Base-by-base conservation (phyloP, 2,797 vertebrate genomes). In the Malacoraja senta region DNA sequence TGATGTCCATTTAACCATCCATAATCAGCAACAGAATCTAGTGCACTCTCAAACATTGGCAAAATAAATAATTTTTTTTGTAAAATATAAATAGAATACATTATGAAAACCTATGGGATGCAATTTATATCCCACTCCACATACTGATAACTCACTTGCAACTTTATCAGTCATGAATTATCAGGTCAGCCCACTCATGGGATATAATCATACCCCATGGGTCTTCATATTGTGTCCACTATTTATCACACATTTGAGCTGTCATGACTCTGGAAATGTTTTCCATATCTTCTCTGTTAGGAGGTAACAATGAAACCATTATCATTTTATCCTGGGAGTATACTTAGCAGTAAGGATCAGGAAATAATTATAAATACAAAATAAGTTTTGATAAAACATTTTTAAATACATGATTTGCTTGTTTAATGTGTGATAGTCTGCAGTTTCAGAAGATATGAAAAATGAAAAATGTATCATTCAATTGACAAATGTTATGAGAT, bases 191-290 rank as follows among this genome's bases (percentile, higher is more conserved):
- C 90, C 90, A 92, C 90, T 92, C 38, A 71, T 92, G 90, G 90
- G 71, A 74, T 92, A 92, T 72, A 76, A 92, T 92, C 90, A 74
- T 53, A 92, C 44, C 90, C 71, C 90, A 92, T 76, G 72, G 90
- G 90, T 92, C 71, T 92, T 92, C 90, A 72, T 92, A 92, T 44
- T 92, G 71, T 92, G 72, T 92, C 72, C 90, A 92, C 65, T 92
- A 92, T 76, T 92, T 92, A 92, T 92, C 90, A 92, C 90, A 92
- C 15, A 88, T 63, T 88, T 88, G 84, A 88, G 84, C 84, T 88
- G 84, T 88, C 84, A 76, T 92, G 44, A 29, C 90, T 92, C 90
- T 92, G 71, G 68, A 76, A 92, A 92, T 92, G 38, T 53, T 92
- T 92, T 53, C 90, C 90, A 92, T 92, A 72, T 72, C 90, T 92